phyloP scores from a whole-genome alignment of 2,888 invertebrate species.

The Panopea generosa region DNA sequence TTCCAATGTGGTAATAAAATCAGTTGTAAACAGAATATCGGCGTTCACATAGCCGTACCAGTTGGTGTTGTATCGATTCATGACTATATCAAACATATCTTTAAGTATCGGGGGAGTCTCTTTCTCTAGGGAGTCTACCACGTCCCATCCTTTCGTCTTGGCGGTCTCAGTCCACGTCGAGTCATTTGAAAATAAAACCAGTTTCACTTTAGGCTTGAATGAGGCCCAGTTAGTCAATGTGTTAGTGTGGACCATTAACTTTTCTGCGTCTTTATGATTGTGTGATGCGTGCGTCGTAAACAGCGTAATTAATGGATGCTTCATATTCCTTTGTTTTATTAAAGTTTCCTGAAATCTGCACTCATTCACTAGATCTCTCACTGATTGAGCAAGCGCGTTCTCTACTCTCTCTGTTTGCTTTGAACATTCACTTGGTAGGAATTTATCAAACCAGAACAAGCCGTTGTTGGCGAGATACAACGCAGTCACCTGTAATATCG shows the following conservation, averaged over 20 bases:
- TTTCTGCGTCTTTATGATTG: slow-evolving; percentile 48
- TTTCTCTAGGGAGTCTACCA: slow-evolving; percentile 28
- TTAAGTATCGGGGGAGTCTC: slow-evolving; percentile 55
- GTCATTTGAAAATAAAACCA: slow-evolving; percentile 67
- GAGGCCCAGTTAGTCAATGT: slow-evolving; percentile 67
- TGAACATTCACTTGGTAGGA: slow-evolving; percentile 34
- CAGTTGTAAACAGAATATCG: slow-evolving; percentile 61
- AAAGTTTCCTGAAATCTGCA: slow-evolving; percentile 12
- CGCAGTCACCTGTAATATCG: slow-evolving; percentile 38
- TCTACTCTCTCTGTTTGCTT: background rate
- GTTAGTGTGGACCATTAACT: slow-evolving; percentile 61
- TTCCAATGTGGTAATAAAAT: slow-evolving; percentile 50
- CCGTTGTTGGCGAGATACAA: slow-evolving; percentile 45
- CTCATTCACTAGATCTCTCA: slow-evolving; percentile 23
- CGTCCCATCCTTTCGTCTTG: slow-evolving; percentile 57
- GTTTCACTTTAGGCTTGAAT: slow-evolving; percentile 54
- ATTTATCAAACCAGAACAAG: background rate
- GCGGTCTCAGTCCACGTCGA: slow-evolving; percentile 25
- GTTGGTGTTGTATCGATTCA: slow-evolving; percentile 50
- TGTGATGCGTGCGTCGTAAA: slow-evolving; percentile 59
- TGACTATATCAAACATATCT: slow-evolving; percentile 55
- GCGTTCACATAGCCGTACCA: slow-evolving; percentile 64
- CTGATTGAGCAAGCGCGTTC: slow-evolving; percentile 15
- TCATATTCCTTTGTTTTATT: background rate
- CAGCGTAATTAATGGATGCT: slow-evolving; percentile 42